Percentiles rank a stretch among this genome's conserved stretches.
These are phyloP conservation scores for Indicator maculatus DNA, from an alignment of 2,113 vertebrate genomes.

Conservation along the genomic window DNA sequence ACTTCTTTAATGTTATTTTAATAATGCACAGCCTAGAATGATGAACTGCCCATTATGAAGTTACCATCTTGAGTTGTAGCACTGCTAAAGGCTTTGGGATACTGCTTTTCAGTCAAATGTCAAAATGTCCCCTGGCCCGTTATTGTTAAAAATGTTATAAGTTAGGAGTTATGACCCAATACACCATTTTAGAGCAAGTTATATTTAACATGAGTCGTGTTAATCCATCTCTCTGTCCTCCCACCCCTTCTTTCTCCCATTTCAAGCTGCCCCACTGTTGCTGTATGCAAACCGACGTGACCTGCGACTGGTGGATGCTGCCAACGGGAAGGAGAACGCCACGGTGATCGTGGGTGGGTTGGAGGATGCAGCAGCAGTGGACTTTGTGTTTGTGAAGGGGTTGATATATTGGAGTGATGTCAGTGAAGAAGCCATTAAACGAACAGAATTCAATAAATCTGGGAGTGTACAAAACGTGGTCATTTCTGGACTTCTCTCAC, in stretches of 20 bases:
- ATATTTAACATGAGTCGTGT: background rate
- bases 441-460: slow-evolving; percentile 86
- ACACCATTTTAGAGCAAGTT: rapidly evolving
- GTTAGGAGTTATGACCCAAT: background rate
- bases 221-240: background rate
- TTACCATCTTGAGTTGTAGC: background rate
- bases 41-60: background rate
- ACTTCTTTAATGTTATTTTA: slow-evolving; percentile 35
- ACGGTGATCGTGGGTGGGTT: slow-evolving; percentile 91
- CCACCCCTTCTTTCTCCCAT: background rate
- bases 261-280: slow-evolving; percentile 88
- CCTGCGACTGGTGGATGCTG: slow-evolving; percentile 90
- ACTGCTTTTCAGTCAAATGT: background rate
- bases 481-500: slow-evolving; percentile 89
- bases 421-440: slow-evolving; percentile 96
- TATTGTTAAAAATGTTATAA: background rate
- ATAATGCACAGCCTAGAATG: slow-evolving; percentile 1
- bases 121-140: background rate
- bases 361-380: slow-evolving; percentile 96
- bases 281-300: slow-evolving; percentile 96
- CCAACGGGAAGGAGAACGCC: slow-evolving; percentile 86
- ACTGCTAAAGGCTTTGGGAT: background rate
- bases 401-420: slow-evolving; percentile 98
- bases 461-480: slow-evolving; percentile 84
- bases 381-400: slow-evolving; percentile 87